Conservation (phyloP, 2,113 vertebrate species). For the Aphelocoma coerulescens region DNA sequence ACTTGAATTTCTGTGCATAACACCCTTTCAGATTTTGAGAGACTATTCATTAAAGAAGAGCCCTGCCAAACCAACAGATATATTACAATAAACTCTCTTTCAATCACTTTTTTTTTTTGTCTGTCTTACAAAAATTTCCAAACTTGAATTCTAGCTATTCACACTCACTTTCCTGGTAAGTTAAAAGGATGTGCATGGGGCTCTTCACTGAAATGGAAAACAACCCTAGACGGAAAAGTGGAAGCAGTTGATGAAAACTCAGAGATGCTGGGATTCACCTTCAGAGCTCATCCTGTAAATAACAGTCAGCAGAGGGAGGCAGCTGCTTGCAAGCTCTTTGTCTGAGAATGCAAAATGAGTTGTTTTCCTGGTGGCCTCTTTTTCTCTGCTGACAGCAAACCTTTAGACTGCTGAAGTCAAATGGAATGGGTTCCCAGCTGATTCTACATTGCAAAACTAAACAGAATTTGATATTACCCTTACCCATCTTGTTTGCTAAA, state of each 20-base stretch:
- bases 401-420: neutral
- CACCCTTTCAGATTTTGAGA: neutral
- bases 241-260: neutral
- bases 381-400: neutral
- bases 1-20: neutral
- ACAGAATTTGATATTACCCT: neutral
- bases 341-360: neutral
- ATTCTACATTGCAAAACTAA: neutral
- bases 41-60: neutral
- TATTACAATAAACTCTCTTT: neutral
- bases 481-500: slow-evolving; percentile 85
- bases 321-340: neutral
- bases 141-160: neutral
- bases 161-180: neutral
- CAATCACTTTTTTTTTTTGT: accelerated
- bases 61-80: neutral
- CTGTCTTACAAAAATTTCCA: neutral
- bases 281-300: neutral
- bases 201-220: neutral
- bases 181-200: neutral
- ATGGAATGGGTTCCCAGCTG: neutral
- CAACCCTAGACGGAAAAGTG: neutral
- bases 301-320: neutral
- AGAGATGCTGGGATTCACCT: neutral
- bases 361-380: neutral